phyloP scores from a whole-genome alignment of 92 coral and sea anemone genomes.

The Zoanthus sociatus region DNA sequence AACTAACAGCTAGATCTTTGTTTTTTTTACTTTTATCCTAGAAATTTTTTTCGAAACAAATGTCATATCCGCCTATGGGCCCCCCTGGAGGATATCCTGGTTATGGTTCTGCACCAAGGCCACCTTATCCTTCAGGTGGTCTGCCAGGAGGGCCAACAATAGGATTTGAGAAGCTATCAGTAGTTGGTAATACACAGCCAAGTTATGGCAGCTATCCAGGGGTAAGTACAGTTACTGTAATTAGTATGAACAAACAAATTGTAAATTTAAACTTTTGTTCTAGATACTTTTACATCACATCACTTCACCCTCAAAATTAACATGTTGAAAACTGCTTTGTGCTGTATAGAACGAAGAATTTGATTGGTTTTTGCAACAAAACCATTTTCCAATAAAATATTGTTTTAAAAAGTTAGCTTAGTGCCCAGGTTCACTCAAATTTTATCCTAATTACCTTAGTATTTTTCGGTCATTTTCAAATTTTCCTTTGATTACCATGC shows the following conservation, averaged over 20 bases:
- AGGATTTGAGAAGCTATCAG: conserved; percentile 72
- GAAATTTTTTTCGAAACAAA: neutral
- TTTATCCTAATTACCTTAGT: too few relatives aligned
- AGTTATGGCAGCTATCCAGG: conserved; percentile 33
- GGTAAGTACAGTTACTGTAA: neutral
- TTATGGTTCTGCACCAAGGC: conserved; percentile 69
- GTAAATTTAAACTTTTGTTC: too few relatives aligned
- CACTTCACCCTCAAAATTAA: too few relatives aligned
- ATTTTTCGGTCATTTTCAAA: too few relatives aligned
- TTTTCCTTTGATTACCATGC: too few relatives aligned
- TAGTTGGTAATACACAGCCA: neutral
- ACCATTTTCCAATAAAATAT: too few relatives aligned
- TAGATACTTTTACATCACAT: neutral
- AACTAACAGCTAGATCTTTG: neutral
- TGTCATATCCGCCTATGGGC: conserved; percentile 40
- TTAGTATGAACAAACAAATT: neutral
- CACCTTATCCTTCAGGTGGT: conserved; percentile 33
- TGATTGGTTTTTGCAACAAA: too few relatives aligned
- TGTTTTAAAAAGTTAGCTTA: too few relatives aligned
- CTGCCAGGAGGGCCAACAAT: conserved; percentile 69
- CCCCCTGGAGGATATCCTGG: conserved; percentile 86
- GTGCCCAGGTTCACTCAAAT: too few relatives aligned
- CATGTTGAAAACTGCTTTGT: too few relatives aligned
- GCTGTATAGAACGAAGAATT: too few relatives aligned
- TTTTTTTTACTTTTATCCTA: neutral